Percentiles rank a stretch among this genome's conserved stretches.
These are phyloP conservation scores for Indicator indicator DNA, from an alignment of 2,113 vertebrate genomes.

Conservation along the genomic window DNA sequence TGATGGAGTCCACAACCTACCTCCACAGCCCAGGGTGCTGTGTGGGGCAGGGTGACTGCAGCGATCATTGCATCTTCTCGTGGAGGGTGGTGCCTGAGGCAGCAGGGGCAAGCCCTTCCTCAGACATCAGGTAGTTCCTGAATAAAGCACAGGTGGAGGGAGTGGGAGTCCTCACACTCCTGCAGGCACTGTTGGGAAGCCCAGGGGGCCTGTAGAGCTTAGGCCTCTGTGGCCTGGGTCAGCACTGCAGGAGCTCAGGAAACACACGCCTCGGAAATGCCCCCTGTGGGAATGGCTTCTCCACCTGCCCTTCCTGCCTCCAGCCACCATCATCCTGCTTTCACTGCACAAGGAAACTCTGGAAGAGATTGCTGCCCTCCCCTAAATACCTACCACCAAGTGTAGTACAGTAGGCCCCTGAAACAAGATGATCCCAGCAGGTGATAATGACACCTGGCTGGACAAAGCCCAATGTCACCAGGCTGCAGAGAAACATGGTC, in stretches of 20 bases:
- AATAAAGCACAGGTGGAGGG: not conserved
- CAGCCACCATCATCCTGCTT: not conserved
- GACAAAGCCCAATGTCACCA: not conserved
- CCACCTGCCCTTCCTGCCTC: not conserved
- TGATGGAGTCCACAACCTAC: not conserved
- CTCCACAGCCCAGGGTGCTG: not conserved
- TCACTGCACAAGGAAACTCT: not conserved
- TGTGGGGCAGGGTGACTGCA: not conserved
- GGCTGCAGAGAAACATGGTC: not conserved
- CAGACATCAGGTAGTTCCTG: not conserved
- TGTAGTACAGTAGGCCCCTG: not conserved
- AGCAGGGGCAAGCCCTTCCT: not conserved
- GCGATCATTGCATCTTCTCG: not conserved
- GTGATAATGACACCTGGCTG: not conserved
- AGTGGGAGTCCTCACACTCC: not conserved
- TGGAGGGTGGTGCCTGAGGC: not conserved
- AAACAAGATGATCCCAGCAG: not conserved
- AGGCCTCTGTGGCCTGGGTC: not conserved
- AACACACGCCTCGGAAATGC: not conserved
- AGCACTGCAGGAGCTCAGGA: not conserved
- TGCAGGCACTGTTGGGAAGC: not conserved
- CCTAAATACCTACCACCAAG: accelerated
- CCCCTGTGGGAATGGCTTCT: not conserved
- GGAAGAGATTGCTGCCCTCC: not conserved
- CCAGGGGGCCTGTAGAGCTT: not conserved